A percentile compares a stretch with the other conserved stretches of the same genome.
Evolutionary conservation across 2,797 vertebrate species (phyloP).

Genomic region (Oreonectes daqikongensis): DNA sequence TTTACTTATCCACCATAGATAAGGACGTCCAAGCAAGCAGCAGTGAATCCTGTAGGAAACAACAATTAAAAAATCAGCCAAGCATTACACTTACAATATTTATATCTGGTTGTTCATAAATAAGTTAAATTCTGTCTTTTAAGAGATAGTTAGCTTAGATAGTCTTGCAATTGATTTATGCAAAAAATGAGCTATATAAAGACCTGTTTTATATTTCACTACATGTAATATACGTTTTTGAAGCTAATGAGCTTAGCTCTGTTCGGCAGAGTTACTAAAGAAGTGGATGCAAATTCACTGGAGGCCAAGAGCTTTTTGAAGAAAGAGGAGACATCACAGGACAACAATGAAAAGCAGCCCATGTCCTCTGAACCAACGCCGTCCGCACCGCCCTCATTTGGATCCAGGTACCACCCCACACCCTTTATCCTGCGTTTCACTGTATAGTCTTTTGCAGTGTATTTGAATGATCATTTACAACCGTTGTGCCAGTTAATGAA

Average conservation of each 20-base stretch:
- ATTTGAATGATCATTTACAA: constrained; percentile 2
- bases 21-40: too few relatives aligned
- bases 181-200: neutral
- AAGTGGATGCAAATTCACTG: constrained; percentile 85
- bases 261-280: constrained; percentile 93
- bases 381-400: constrained; percentile 58
- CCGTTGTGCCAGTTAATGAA: constrained; percentile 23
- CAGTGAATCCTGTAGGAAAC: neutral
- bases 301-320: constrained; percentile 88
- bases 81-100: neutral
- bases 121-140: neutral
- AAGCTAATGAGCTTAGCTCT: too few relatives aligned
- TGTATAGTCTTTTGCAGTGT: neutral
- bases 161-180: neutral
- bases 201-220: neutral
- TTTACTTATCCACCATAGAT: too few relatives aligned
- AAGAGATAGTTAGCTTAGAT: too few relatives aligned
- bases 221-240: too few relatives aligned
- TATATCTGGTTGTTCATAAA: neutral
- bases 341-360: constrained; percentile 34
- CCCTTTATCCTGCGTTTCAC: neutral
- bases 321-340: constrained; percentile 69
- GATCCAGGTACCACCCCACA: constrained; percentile 69
- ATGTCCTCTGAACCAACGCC: constrained; percentile 9
- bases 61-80: too few relatives aligned